Evolutionary conservation across 2,113 vertebrate genomes (phyloP).

Genomic region (Balaenoptera acutorostrata): DNA sequence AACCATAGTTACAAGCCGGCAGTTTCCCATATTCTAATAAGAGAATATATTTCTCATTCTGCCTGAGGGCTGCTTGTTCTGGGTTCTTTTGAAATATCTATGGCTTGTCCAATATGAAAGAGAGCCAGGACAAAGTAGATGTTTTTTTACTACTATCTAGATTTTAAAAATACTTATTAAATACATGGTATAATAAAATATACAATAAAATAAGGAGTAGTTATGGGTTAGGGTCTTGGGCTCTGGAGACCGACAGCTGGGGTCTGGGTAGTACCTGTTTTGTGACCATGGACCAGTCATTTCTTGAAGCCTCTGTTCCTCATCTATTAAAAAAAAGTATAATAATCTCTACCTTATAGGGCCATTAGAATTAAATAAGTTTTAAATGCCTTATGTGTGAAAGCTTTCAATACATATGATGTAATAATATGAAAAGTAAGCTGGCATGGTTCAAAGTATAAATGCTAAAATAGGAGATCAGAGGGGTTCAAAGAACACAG

Average conservation of each 20-base stretch:
- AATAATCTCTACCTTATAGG: background rate
- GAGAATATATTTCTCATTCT: background rate
- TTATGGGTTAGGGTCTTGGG: background rate
- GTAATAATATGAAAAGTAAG: background rate
- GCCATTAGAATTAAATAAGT: background rate
- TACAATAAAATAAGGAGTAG: background rate
- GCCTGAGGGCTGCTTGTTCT: background rate
- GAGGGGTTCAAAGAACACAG: background rate
- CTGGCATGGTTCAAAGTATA: background rate
- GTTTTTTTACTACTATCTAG: background rate
- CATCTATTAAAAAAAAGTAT: background rate
- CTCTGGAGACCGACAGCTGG: background rate
- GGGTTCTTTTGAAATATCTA: slow-evolving; percentile 35
- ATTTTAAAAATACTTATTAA: background rate
- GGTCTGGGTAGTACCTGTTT: background rate
- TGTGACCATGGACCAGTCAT: background rate
- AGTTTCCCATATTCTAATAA: background rate
- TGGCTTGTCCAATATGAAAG: slow-evolving; percentile 24
- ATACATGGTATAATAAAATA: background rate
- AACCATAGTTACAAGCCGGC: background rate
- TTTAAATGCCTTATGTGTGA: background rate
- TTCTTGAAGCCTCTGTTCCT: background rate
- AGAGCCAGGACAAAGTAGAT: background rate
- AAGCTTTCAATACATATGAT: background rate
- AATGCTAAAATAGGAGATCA: background rate